These are phyloP conservation scores for Melanostoma mellinum DNA, from an alignment of 2,888 invertebrate genomes.

Conservation along the genomic window DNA sequence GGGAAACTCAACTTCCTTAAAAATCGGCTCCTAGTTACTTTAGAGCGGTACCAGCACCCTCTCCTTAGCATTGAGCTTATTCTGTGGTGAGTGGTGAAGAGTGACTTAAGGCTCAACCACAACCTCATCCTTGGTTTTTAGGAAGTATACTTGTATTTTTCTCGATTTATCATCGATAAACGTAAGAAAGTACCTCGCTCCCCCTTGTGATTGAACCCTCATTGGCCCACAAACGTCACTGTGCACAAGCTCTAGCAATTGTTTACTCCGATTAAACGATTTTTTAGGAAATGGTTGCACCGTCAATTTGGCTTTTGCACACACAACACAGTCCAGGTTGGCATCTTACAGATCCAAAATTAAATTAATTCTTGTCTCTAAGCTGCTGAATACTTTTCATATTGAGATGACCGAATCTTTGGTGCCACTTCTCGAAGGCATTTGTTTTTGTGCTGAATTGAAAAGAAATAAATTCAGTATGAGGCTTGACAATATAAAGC, in stretches of 20 bases:
- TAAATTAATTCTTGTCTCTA: constrained; percentile 7
- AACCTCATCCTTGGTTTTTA: constrained; percentile 38
- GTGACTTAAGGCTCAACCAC: too few species aligned
- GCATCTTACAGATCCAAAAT: neutral
- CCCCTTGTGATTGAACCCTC: constrained; percentile 16
- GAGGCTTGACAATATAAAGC: constrained; percentile 8
- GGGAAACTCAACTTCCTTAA: too few species aligned
- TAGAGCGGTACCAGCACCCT: too few species aligned
- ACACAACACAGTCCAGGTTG: constrained; percentile 17
- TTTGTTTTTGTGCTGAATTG: constrained; percentile 9
- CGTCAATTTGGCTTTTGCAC: constrained; percentile 15
- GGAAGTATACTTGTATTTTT: constrained; percentile 52
- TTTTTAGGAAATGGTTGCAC: constrained; percentile 26
- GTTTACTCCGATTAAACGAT: constrained; percentile 23
- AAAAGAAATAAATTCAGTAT: constrained; percentile 26
- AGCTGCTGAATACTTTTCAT: constrained; percentile 12
- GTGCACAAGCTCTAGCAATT: constrained; percentile 38
- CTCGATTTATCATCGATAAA: constrained; percentile 43
- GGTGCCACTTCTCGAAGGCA: constrained; percentile 8
- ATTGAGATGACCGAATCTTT: constrained; percentile 26
- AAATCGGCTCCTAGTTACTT: too few species aligned
- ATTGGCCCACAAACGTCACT: constrained; percentile 38
- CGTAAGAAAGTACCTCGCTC: constrained; percentile 31
- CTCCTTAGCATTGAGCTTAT: too few species aligned
- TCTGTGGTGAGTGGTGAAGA: too few species aligned